Base-by-base conservation (phyloP, 2,888 invertebrate species). In the Netelia virgata region DNA sequence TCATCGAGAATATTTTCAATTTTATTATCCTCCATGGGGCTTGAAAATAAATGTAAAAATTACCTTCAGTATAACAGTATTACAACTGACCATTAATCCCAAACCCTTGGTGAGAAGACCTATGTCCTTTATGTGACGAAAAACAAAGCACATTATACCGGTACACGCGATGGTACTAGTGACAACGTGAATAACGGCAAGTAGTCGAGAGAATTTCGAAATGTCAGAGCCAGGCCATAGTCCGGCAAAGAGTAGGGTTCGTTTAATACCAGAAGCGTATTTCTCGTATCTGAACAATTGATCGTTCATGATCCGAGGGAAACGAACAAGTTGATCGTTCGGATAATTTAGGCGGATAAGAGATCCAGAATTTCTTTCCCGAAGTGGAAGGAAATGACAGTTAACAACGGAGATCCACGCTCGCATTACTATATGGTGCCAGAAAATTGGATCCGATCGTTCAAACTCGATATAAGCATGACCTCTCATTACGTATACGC, bases 1-100 rank as follows among this genome's bases (percentile, higher is more conserved):
- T 23, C 10, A 55, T n/a, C 36, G 10, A 16, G 3, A n/a, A 16
- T 16, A 18, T 23, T 16, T 11, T 9, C 14, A 10, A 36, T 10
- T 23, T 55, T 70, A 0, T 61, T 23, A n/a, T n/a, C n/a, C 43
- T 41, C 23, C 36, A 28, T 1, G 28, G 3, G 3, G 3, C 28
- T 28, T 28, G 28, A 41, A 23, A 50, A 14, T 23, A 16, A 8
- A 3, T 36, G 6, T 10, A 41, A 1, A 47, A 23, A 41, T 41
- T 75, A 85, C 85, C 64, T 82, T 78, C 36, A 75, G 10, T 28
- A 85, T 18, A 10, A 57, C 41, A 14, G 69, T 74, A 28, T 55
- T 53, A 41, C 63, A 78, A 41, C 75, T 82, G 14, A 75, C 36
- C 9, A 64, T 69, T 0, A 55, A 1, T n/a, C 82, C 72, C 59